Base-by-base conservation (phyloP, 2,888 invertebrate genomes). In the Folsomia candida region DNA sequence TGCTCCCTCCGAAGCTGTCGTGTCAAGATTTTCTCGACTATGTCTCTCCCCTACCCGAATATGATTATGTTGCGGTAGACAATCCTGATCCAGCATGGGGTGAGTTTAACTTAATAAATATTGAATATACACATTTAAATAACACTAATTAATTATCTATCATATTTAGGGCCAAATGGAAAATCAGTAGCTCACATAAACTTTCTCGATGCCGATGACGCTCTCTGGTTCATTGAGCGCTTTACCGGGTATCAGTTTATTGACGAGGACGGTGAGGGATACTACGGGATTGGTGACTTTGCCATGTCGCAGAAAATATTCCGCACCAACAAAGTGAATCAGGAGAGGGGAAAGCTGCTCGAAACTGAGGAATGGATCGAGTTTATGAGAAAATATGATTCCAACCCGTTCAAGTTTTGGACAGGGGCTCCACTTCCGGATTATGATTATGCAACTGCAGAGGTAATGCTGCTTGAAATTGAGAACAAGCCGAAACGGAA, bases 51-150 rank as follows among this genome's bases (percentile, higher is more conserved):
- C 22, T 64, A n/a, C 51, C 64, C 24, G 51, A 47, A 22, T 51
- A 64, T 64, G 51, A 64, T 24, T 64, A 51, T 24, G 4, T 51
- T 3, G 14, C 47, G 3, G 25, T 64, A 20, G 4, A 47, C n/a
- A 47, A 51, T 11, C 64, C 64, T 47, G 64, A 64, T 51, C 26
- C 26, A 24, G 64, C 47, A 22, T 64, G 64, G 64, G 64, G 64
- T 64, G n/a, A 51, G 51, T 37, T n/a, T 6, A 6, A 9, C 20
- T 27, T 29, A 9, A 62, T 29, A 29, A 29, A 27, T 27, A 29
- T 60, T 20, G 25, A 6, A 6, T n/a, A 11, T n/a, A n/a, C 47
- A 47, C 9, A 47, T 11, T 11, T 6, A 11, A 57, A 11, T 57
- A 6, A 57, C 6, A 57, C 57, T 9, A n/a, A 20, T 29, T 18